A percentile compares a stretch with the other conserved stretches of the same genome.
Evolutionary conservation across 1,140 invertebrate genomes (phyloP).

Genomic region (Lordiphosa stackelbergi): DNA sequence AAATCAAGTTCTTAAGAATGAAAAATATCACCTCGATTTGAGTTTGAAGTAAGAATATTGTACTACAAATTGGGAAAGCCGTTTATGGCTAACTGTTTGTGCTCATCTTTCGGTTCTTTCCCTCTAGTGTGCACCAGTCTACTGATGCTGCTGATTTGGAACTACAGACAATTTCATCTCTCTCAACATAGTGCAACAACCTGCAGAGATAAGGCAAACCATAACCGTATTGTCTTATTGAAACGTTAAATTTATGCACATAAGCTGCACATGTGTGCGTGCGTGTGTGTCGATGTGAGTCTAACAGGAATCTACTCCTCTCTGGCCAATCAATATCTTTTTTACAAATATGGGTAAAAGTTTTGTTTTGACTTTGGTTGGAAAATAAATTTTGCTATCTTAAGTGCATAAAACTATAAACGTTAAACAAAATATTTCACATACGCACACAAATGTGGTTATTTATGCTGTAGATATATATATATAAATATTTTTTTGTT

Average conservation of each 20-base stretch:
- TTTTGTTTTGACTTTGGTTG: constrained; percentile 60
- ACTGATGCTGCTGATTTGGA: too few species aligned
- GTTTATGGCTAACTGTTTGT: too few species aligned
- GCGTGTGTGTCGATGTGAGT: constrained; percentile 19
- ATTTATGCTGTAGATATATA: constrained; percentile 58
- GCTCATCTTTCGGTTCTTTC: too few species aligned
- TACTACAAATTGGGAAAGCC: too few species aligned
- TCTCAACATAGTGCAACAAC: too few species aligned
- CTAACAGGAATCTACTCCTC: constrained; percentile 2
- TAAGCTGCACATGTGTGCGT: constrained; percentile 25
- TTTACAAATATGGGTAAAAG: constrained; percentile 74
- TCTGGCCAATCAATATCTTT: constrained; percentile 69
- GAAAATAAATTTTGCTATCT: constrained; percentile 60
- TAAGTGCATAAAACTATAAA: constrained; percentile 75
- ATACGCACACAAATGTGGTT: constrained; percentile 57
- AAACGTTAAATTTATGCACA: constrained; percentile 63
- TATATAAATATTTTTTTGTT: constrained; percentile 40
- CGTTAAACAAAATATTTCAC: constrained; percentile 74
- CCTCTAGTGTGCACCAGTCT: too few species aligned
- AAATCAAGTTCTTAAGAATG: too few species aligned
- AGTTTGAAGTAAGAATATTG: too few species aligned
- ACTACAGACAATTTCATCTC: too few species aligned
- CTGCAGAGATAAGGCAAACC: neutral
- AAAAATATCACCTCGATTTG: too few species aligned
- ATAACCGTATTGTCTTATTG: constrained; percentile 35